Evolutionary conservation across 2,888 invertebrate species (phyloP), one percentile per base, ranked within the genome.

Genomic region (Drosophila ustulata): DNA sequence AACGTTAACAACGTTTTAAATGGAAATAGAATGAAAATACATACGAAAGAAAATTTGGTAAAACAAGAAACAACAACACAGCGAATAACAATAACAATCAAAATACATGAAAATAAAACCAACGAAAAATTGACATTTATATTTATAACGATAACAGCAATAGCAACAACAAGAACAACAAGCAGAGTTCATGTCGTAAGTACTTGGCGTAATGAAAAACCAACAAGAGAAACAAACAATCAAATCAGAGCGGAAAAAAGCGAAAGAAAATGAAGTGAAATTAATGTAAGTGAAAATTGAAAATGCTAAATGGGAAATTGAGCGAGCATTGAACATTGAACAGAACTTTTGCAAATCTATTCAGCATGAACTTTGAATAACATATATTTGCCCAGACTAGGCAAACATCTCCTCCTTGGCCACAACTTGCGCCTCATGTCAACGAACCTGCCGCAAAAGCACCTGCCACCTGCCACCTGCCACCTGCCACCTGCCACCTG

Each of bases 201-300:
- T 59, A 69, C 56, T 64, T 52, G 51, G 26, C 51, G 26, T 59
- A 69, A 68, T 73, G 72, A 56, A 73, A 73, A 52, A 73, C 45
- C 58, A 69, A 73, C 74, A 73, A 39, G 41, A 46, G 13, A 30
- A 53, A 55, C 62, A 58, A 63, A 25, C 34, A 30, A 51, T 28
- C 26, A 56, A 39, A 37, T 26, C 26, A 49, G 41, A 46, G n/a
- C 4, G 37, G 11, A 18, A 13, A 52, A 62, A 25, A 13, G 1
- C 18, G 18, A 18, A 1, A 18, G 18, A 18, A 18, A 18, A 18
- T 18, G 18, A 50, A 23, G 26, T 3, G 18, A 30, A 32, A 37
- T 34, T 55, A 56, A 59, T 58, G 50, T 41, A 43, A 59, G 51
- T 71, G 61, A 47, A 66, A 41, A 47, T 26, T 23, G 13, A 51